Evolutionary conservation across 2,888 invertebrate species (phyloP).

Genomic region (Trichopria drosophilae): DNA sequence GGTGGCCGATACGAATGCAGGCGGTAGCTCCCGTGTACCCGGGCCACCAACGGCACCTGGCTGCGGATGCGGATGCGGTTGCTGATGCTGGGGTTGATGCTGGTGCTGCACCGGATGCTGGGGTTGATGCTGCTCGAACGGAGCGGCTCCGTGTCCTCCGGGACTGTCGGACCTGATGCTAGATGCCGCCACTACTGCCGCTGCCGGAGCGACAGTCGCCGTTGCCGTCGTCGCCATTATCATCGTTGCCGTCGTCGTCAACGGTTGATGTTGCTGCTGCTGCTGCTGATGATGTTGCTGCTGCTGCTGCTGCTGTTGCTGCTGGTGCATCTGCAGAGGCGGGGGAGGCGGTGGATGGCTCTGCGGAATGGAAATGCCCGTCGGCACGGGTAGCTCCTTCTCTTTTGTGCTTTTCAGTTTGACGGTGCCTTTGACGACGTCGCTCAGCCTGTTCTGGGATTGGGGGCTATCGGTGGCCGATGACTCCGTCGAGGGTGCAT

Average conservation of each 20-base stretch:
- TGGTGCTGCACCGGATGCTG: conserved; percentile 28
- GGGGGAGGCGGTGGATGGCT: neutral
- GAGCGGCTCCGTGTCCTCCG: conserved; percentile 30
- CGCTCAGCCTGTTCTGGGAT: conserved; percentile 70
- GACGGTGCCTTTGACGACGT: conserved; percentile 77
- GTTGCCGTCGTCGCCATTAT: conserved; percentile 42
- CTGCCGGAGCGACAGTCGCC: conserved; percentile 37
- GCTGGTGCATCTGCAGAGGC: conserved; percentile 9
- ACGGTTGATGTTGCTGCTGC: conserved; percentile 19
- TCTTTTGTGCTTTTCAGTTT: conserved; percentile 62
- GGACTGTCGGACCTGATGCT: conserved; percentile 32
- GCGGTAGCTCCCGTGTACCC: conserved; percentile 26
- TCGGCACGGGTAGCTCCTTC: conserved; percentile 40
- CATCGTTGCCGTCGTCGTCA: conserved; percentile 17
- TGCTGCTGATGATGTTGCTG: conserved; percentile 11
- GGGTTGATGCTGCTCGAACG: conserved; percentile 36
- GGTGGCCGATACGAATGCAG: conserved; percentile 24
- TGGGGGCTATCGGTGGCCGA: conserved; percentile 47
- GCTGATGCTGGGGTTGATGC: conserved; percentile 32
- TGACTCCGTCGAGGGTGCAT: conserved; percentile 45
- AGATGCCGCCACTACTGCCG: conserved; percentile 12
- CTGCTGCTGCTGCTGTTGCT: conserved; percentile 7
- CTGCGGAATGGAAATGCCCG: too few relatives aligned
- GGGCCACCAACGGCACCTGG: conserved; percentile 44
- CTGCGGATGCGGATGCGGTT: conserved; percentile 42